A percentile compares a stretch with the other conserved stretches of the same genome.
These are phyloP conservation scores for Melanogrammus aeglefinus DNA, from an alignment of 2,797 vertebrate species.

Conservation along the genomic window DNA sequence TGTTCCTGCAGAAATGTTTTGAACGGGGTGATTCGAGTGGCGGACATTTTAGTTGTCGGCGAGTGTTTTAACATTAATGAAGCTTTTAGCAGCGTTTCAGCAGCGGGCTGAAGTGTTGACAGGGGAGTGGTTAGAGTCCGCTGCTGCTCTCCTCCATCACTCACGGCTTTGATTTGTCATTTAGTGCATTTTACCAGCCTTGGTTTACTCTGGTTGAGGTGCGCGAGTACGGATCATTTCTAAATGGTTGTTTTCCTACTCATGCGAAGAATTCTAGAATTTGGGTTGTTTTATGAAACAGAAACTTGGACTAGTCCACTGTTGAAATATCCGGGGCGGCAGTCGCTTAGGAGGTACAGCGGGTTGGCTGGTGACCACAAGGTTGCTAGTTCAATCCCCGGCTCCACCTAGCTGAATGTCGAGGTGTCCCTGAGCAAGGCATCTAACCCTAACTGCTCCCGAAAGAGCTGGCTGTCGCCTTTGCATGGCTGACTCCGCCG, in stretches of 20 bases:
- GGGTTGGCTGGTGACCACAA: too few species aligned
- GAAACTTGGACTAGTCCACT: background rate
- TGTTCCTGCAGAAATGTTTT: background rate
- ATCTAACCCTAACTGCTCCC: too few species aligned
- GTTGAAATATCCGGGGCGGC: too few species aligned
- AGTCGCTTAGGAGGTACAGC: too few species aligned
- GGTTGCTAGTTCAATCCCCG: too few species aligned
- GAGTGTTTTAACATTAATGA: conserved; percentile 5
- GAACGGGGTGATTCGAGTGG: background rate
- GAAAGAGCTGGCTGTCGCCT: too few species aligned
- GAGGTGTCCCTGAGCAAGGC: too few species aligned
- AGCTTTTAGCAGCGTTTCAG: background rate
- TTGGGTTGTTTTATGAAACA: background rate
- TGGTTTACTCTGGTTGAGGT: background rate
- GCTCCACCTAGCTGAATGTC: too few species aligned
- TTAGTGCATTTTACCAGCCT: background rate
- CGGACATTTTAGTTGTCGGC: background rate
- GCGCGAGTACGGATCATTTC: background rate
- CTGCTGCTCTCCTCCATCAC: background rate
- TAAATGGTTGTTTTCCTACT: background rate
- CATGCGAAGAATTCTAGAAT: background rate
- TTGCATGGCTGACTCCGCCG: too few species aligned
- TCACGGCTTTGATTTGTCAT: background rate
- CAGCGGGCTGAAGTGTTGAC: background rate
- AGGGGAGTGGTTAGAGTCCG: background rate